Base-by-base conservation (phyloP, 1,140 invertebrate species). In the Zelostemma sp. region DNA sequence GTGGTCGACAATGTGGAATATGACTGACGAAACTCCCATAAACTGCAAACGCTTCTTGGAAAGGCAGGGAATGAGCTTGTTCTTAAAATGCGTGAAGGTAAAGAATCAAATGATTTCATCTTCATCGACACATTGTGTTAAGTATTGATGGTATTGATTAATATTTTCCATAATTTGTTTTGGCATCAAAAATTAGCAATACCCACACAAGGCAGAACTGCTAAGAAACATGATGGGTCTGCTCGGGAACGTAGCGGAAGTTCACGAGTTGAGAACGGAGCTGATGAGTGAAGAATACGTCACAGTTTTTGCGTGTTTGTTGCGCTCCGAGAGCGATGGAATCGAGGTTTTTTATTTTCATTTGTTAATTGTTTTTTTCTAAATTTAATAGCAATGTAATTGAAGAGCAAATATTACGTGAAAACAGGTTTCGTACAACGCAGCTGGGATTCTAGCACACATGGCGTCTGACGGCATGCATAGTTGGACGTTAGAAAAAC, bases 1-100 rank as follows among this genome's bases (percentile, higher is more conserved):
- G 4, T 99, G 97, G 97, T 98, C 96, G 59, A 97, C 95, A 1
- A 93, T 99, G 93, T 96, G 93, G 94, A 99, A 99, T 86, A 95
- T 98, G 43, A 99, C 97, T 43, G 97, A 98, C 85, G 96, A 98
- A 87, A 97, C 95, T 31, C 93, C 95, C 17, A 88, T 91, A 60
- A 98, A 98, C 87, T 98, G 96, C 87, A 88, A 91, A 80, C 88
- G 93, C 77, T 98, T 98, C 86, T 87, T 98, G 28, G 90, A 95
- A 72, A 90, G 90, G 51, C 87, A 90, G 41, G 97, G 96, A 53
- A 95, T 98, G 93, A 89, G 91, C 56, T 90, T 92, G 59, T 98
- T 98, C 81, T 85, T 95, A 0, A 88, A 89, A 55, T 98, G 96
- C 86, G 88, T 97, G 25, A 87, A 89, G 82, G 92, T 93, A 85